Conservation (phyloP, 2,113 vertebrate species). For the Crocuta crocuta region DNA sequence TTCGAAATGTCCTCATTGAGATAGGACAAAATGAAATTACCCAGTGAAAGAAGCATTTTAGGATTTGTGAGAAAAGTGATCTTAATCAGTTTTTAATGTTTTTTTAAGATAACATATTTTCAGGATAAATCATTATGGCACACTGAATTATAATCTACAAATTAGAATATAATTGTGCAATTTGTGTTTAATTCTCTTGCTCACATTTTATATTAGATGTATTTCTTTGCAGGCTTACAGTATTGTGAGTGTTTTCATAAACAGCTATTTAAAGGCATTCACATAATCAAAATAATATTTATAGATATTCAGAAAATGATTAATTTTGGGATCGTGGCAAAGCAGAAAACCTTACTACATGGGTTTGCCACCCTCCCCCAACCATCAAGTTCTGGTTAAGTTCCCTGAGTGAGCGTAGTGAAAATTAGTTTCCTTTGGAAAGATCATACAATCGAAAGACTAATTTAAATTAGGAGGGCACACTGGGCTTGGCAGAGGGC, state of each 20-base stretch:
- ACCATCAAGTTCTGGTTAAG: conserved; percentile 65
- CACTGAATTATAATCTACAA: conserved; percentile 69
- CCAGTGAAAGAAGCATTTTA: conserved; percentile 51
- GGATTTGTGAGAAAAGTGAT: conserved; percentile 63
- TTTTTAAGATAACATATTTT: conserved; percentile 65
- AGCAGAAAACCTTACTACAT: conserved; percentile 61
- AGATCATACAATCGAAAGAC: conserved; percentile 74
- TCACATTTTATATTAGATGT: conserved; percentile 74
- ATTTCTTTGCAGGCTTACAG: conserved; percentile 77
- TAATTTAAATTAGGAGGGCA: conserved; percentile 81
- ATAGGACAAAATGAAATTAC: conserved; percentile 59
- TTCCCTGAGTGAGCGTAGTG: conserved; percentile 53
- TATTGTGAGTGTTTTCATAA: conserved; percentile 74
- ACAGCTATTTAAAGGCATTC: conserved; percentile 77
- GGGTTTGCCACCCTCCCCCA: conserved; percentile 62
- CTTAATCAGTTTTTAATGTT: conserved; percentile 41
- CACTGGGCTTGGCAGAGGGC: conserved; percentile 74
- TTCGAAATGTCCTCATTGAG: conserved; percentile 52
- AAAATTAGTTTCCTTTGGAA: conserved; percentile 80
- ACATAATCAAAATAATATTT: conserved; percentile 80
- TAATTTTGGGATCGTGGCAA: conserved; percentile 61
- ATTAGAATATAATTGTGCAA: conserved; percentile 78
- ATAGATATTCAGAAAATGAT: conserved; percentile 76
- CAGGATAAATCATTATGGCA: conserved; percentile 50
- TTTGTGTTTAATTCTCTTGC: conserved; percentile 76